Percentiles rank a stretch among this genome's conserved stretches.
Conservation (phyloP, 2,888 invertebrate genomes). For the Masnerella sp. region DNA sequence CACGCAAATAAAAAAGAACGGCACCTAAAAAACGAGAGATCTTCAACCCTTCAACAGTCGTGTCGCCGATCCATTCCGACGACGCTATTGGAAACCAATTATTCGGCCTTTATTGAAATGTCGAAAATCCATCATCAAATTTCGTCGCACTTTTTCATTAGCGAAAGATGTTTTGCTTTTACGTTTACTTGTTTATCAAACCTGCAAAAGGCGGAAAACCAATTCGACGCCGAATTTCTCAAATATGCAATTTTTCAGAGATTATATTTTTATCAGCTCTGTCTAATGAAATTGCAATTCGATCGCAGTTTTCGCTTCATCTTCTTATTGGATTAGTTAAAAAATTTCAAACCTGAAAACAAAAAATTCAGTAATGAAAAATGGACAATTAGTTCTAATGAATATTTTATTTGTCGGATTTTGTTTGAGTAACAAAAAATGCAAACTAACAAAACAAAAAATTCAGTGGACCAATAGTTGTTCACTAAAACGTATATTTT, state of each 20-base stretch:
- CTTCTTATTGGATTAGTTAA: too few species aligned
- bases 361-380: too few species aligned
- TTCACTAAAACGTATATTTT: too few species aligned
- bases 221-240: not conserved
- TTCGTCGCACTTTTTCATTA: constrained; percentile 13
- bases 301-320: too few species aligned
- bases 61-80: constrained; percentile 11
- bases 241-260: not conserved
- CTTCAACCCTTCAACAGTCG: constrained; percentile 27
- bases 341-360: too few species aligned
- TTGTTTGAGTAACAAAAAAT: too few species aligned
- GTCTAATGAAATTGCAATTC: too few species aligned
- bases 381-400: too few species aligned
- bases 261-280: too few species aligned
- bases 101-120: constrained; percentile 29
- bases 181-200: not conserved
- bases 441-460: too few species aligned
- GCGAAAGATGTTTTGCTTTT: constrained; percentile 9
- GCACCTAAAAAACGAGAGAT: constrained; percentile 43
- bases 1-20: constrained; percentile 48
- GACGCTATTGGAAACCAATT: constrained; percentile 28
- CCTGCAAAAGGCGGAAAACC: not conserved
- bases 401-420: too few species aligned
- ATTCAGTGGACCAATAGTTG: too few species aligned
- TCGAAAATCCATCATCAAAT: constrained; percentile 25